Evolutionary conservation across 2,888 invertebrate species (phyloP).

Genomic region (Leistus spinibarbis): DNA sequence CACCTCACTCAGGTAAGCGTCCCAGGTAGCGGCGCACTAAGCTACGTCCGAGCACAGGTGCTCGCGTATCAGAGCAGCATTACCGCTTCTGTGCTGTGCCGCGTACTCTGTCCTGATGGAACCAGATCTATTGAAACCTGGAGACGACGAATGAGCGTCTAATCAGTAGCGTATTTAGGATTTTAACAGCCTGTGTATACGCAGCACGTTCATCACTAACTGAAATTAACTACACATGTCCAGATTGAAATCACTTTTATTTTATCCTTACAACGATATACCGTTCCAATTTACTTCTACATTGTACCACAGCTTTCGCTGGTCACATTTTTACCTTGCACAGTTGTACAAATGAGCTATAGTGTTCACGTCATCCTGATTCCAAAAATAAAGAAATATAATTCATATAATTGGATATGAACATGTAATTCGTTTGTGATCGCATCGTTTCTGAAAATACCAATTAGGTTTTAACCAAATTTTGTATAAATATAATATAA

Average conservation of each 20-base stretch:
- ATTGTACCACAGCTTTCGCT: background rate
- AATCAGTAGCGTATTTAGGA: conserved; percentile 1
- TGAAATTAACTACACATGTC: background rate
- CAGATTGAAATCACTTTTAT: background rate
- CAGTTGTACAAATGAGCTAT: too few species aligned
- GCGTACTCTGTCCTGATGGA: background rate
- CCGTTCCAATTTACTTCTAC: background rate
- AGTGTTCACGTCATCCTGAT: too few species aligned
- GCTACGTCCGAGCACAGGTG: background rate
- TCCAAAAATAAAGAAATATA: too few species aligned
- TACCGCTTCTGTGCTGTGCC: background rate
- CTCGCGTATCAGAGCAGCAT: background rate
- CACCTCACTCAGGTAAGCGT: conserved; percentile 4
- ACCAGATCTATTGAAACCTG: background rate
- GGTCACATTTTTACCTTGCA: too few species aligned
- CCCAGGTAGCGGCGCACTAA: conserved; percentile 1
- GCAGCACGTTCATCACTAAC: background rate
- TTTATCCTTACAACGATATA: background rate
- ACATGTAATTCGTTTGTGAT: too few species aligned
- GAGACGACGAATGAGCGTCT: background rate
- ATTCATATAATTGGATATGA: too few species aligned
- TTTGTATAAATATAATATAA: too few species aligned
- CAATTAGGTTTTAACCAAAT: too few species aligned
- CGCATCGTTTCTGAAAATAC: too few species aligned
- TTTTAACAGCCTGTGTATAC: background rate